A percentile compares a stretch with the other conserved stretches of the same genome.
These are phyloP conservation scores for Poecile montanus DNA, from an alignment of 2,797 vertebrate genomes.

Conservation along the genomic window DNA sequence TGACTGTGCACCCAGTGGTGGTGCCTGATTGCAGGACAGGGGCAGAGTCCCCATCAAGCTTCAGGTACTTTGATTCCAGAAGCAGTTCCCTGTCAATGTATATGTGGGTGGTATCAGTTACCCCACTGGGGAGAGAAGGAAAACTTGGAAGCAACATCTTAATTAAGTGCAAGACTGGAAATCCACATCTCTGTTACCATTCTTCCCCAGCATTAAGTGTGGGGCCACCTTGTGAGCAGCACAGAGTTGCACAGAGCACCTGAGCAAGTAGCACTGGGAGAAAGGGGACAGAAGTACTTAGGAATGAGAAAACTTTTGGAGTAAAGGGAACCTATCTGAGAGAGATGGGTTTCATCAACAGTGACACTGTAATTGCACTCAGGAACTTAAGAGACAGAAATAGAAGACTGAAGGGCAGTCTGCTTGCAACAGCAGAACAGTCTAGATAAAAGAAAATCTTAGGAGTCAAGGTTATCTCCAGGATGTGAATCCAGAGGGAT, in stretches of 20 bases:
- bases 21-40: neutral
- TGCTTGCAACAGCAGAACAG: neutral
- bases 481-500: neutral
- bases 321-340: neutral
- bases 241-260: neutral
- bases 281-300: neutral
- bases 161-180: neutral
- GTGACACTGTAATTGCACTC: neutral
- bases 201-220: neutral
- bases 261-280: neutral
- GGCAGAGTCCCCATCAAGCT: neutral
- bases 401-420: conserved; percentile 16
- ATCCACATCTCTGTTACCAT: neutral
- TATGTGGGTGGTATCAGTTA: fast-evolving
- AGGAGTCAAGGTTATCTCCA: conserved; percentile 10
- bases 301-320: neutral
- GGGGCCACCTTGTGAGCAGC: neutral
- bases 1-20: neutral
- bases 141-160: neutral
- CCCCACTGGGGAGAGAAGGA: neutral
- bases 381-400: conserved; percentile 23
- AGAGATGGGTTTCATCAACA: neutral
- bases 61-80: neutral
- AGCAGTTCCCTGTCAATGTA: neutral
- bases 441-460: neutral